Conservation (phyloP, 2,113 vertebrate species). For the Micromys minutus region DNA sequence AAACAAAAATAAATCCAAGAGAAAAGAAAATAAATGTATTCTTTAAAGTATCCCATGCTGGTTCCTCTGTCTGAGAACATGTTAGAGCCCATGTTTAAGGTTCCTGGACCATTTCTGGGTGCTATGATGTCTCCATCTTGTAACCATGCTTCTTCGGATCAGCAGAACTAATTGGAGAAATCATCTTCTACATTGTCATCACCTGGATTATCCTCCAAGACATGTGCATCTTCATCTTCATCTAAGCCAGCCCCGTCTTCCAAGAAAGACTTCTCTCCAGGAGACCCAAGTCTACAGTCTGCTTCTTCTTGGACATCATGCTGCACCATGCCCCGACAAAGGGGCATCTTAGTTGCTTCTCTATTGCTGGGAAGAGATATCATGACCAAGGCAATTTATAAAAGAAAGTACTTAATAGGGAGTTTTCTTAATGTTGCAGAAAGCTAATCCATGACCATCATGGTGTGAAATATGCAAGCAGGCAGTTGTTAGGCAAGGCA, state of each 20-base stretch:
- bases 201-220: too few species aligned
- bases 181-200: too few species aligned
- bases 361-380: not conserved
- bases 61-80: slow-evolving; percentile 20
- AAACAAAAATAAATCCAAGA: slow-evolving; percentile 72
- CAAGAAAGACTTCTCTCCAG: too few species aligned
- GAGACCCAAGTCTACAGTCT: too few species aligned
- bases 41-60: slow-evolving; percentile 43
- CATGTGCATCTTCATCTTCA: too few species aligned
- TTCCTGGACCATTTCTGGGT: slow-evolving; percentile 68
- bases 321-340: too few species aligned
- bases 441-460: not conserved
- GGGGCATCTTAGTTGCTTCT: not conserved
- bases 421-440: not conserved
- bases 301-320: too few species aligned
- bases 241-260: too few species aligned
- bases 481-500: not conserved
- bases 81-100: slow-evolving; percentile 55
- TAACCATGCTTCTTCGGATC: slow-evolving; percentile 99
- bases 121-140: slow-evolving; percentile 99
- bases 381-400: not conserved
- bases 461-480: not conserved
- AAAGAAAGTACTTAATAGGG: not conserved
- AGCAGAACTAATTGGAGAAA: too few species aligned
- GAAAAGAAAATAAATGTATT: slow-evolving; percentile 66